phyloP scores from a whole-genome alignment of 2,113 vertebrate species.

The Muntiacus muntjak region DNA sequence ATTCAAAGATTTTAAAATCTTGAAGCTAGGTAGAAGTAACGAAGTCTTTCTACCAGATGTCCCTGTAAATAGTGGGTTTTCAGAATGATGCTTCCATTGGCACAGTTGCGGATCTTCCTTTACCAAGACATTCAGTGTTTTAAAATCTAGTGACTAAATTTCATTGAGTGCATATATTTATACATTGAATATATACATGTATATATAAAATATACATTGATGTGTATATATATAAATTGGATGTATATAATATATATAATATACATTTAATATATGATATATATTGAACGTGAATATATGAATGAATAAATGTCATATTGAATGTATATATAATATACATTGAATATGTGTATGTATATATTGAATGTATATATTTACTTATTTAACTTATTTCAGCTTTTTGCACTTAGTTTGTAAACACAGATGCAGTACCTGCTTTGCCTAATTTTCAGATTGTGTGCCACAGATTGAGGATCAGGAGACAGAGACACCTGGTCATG shows the following conservation, averaged over 20 bases:
- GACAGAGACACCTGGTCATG: not conserved
- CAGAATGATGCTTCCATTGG: not conserved
- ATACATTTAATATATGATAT: not conserved
- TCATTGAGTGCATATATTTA: not conserved
- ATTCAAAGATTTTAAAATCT: not conserved
- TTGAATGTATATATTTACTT: not conserved
- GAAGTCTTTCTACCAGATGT: not conserved
- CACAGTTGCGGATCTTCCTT: not conserved
- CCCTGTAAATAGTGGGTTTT: not conserved
- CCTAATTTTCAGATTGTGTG: not conserved
- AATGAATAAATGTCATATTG: too few species aligned
- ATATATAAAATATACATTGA: not conserved
- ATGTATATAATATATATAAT: not conserved
- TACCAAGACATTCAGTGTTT: not conserved
- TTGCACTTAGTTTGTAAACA: not conserved
- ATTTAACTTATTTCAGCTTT: not conserved
- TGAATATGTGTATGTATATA: not conserved
- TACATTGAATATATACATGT: not conserved
- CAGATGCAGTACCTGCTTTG: not conserved
- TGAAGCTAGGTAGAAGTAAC: not conserved
- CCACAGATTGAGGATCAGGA: not conserved
- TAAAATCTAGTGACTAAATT: not conserved
- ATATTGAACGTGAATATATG: too few species aligned
- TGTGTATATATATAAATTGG: not conserved
- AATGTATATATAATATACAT: too few species aligned